phyloP scores from a whole-genome alignment of 30 jellyfish, hydroid and myxozoan genomes.

The Aurelia coerulea region DNA sequence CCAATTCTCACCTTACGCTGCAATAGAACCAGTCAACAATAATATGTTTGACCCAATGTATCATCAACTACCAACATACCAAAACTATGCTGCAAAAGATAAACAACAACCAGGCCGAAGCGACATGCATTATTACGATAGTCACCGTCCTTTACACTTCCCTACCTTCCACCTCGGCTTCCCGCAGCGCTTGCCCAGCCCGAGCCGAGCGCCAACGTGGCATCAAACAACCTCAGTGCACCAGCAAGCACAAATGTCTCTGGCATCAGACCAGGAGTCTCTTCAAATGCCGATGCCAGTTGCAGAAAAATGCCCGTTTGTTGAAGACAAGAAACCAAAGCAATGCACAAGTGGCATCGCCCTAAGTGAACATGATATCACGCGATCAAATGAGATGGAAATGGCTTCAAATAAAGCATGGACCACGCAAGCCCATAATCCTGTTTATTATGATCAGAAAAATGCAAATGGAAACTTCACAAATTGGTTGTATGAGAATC shows the following conservation, averaged over 20 bases:
- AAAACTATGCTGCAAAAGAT: constrained; percentile 37
- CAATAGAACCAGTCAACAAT: constrained; percentile 35
- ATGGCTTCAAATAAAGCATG: constrained; percentile 21
- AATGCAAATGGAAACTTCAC: constrained; percentile 23
- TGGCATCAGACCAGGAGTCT: constrained; percentile 36
- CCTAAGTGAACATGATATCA: constrained; percentile 11
- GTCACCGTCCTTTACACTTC: constrained; percentile 59
- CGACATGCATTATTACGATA: constrained; percentile 47
- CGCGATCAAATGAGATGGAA: constrained; percentile 39
- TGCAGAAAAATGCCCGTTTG: constrained; percentile 50
- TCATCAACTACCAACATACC: constrained; percentile 62
- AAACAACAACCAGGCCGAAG: constrained; percentile 29
- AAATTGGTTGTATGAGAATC: constrained; percentile 60
- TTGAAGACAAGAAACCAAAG: constrained; percentile 56
- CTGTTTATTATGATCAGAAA: constrained; percentile 49
- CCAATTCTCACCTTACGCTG: constrained; percentile 29
- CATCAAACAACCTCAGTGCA: constrained; percentile 65
- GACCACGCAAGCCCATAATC: constrained; percentile 46
- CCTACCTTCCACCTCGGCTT: constrained; percentile 61
- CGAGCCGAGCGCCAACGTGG: constrained; percentile 65
- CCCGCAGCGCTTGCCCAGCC: constrained; percentile 73
- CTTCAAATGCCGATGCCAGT: constrained; percentile 39
- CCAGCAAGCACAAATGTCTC: constrained; percentile 76
- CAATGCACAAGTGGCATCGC: neutral
- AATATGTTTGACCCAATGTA: constrained; percentile 60